Evolutionary conservation across 1,140 invertebrate species (phyloP), one percentile per base, ranked within the genome.

Genomic region (Drosophila parvula): DNA sequence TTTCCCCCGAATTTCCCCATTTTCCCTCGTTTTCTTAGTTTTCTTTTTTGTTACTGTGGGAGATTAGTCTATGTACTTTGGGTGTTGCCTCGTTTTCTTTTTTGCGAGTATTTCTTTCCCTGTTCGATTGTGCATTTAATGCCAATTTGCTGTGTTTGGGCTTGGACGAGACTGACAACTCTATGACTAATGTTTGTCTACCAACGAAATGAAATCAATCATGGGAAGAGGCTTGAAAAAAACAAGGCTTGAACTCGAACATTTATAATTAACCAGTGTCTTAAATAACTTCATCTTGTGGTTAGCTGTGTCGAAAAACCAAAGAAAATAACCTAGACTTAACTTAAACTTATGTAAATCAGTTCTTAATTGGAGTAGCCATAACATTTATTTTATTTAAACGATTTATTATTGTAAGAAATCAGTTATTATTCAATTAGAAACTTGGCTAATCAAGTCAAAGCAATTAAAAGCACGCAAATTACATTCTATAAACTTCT

Each of bases 41-140:
- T 32, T 40, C 12, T 73, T 38, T 65, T 45, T 11, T 32, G 30
- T 41, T 47, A 43, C 41, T 77, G 48, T 59, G 80, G 79, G 60
- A 83, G 79, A 83, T 82, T 82, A 82, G 81, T 82, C 47, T 59
- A 57, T 65, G 68, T 58, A 47, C 44, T 57, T 76, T 40, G 22
- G 22, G 67, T 40, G 45, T 50, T 71, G 41, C 36, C 11, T 34
- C 41, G 51, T 47, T 50, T 55, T 69, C 47, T 27, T 44, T 70
- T 57, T 36, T 44, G 45, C 36, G 45, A 60, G 58, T 67, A 55
- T 44, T 41, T 55, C 43, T 45, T 36, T 48, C 47, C 47, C 18
- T 68, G 56, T 83, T 88, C 76, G 71, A 88, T 88, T 88, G 76
- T 74, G 83, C 84, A 89, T 83, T 86, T 82, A 79, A 88, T 79